Evolutionary conservation across 2,888 invertebrate species (phyloP).

Genomic region (Platycheirus albimanus): DNA sequence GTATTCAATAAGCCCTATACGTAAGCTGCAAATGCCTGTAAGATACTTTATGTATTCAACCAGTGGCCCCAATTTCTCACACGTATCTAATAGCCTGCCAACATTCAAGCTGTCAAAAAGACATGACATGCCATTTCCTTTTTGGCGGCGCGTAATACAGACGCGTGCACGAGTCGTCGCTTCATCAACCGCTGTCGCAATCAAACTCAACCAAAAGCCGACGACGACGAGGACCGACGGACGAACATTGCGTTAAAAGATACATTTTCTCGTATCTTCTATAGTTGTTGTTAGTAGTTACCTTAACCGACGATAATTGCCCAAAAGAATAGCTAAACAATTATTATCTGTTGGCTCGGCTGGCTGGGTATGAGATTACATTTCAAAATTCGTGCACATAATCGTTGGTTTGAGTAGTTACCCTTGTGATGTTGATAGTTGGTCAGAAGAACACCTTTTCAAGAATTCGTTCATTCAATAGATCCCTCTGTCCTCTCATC

Average conservation of each 20-base stretch:
- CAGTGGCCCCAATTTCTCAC: conserved; percentile 5
- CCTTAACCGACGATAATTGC: conserved; percentile 56
- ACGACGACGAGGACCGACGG: no score
- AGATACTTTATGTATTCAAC: no score
- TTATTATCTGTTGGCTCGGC: no score
- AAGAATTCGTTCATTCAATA: not conserved
- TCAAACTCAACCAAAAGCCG: not conserved
- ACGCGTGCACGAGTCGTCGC: conserved; percentile 33
- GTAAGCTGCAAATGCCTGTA: no score
- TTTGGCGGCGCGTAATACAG: conserved; percentile 32
- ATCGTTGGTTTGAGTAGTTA: conserved; percentile 22
- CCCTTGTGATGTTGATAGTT: not conserved
- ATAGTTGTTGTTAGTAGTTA: no score
- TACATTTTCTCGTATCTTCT: conserved; percentile 3
- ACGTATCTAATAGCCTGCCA: no score
- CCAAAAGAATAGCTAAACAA: conserved; percentile 56
- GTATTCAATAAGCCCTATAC: no score
- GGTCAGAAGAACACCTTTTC: conserved; percentile 32
- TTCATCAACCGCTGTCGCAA: conserved; percentile 10
- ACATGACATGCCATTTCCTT: conserved; percentile 64
- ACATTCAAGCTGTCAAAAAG: conserved; percentile 60
- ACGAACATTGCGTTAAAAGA: conserved; percentile 8
- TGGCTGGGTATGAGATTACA: conserved; percentile 19
- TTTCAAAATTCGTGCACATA: conserved; percentile 63
- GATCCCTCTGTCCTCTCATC: conserved; percentile 24